These are phyloP conservation scores for Erpetoichthys calabaricus DNA, from an alignment of 2,797 vertebrate species.

Conservation along the genomic window DNA sequence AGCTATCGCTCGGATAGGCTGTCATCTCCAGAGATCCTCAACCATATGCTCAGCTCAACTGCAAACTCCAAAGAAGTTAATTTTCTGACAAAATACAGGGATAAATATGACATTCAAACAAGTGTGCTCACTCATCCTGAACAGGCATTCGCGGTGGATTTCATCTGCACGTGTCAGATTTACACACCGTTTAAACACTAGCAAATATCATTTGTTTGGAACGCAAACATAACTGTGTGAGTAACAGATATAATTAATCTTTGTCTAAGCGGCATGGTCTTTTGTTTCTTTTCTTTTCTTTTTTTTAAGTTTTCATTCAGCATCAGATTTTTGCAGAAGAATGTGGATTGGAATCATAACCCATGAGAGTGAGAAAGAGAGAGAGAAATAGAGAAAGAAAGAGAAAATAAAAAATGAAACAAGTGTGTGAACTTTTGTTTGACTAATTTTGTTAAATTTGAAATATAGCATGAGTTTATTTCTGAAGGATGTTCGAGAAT, in stretches of 20 bases:
- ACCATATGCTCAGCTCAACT: constrained; percentile 98
- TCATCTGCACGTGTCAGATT: constrained; percentile 78
- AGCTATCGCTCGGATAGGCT: constrained; percentile 97
- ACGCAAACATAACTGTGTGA: constrained; percentile 58
- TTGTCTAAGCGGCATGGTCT: constrained; percentile 49
- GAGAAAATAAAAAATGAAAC: too few relatives aligned
- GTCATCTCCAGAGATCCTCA: constrained; percentile 98
- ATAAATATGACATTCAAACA: constrained; percentile 99
- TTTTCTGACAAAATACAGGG: constrained; percentile 99
- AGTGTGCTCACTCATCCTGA: constrained; percentile 98
- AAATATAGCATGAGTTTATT: too few relatives aligned
- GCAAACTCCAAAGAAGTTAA: constrained; percentile 97
- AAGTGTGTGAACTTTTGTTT: too few relatives aligned
- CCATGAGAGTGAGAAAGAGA: too few relatives aligned
- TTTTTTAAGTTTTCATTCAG: too few relatives aligned
- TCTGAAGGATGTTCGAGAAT: too few relatives aligned
- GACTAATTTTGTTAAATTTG: too few relatives aligned
- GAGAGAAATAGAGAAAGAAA: too few relatives aligned
- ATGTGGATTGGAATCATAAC: constrained; percentile 15
- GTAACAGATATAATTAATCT: constrained; percentile 66
- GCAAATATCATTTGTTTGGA: constrained; percentile 72
- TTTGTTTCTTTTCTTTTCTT: constrained; percentile 24
- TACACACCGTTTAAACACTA: constrained; percentile 69
- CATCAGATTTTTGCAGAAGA: constrained; percentile 16
- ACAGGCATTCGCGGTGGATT: constrained; percentile 48